phyloP scores from a whole-genome alignment of 2,797 vertebrate genomes.

The Pampus argenteus region DNA sequence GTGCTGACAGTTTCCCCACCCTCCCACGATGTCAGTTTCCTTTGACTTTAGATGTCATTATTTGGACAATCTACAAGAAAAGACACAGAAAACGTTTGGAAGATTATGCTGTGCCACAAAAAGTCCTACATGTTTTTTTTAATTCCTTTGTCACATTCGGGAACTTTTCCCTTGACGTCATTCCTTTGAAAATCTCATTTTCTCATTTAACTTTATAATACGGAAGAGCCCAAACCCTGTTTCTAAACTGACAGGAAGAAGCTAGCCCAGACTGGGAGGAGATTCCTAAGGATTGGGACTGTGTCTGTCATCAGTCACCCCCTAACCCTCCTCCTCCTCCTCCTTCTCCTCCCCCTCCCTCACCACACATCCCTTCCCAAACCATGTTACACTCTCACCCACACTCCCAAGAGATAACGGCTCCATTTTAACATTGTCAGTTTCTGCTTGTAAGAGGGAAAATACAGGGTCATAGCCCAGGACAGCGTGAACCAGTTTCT shows the following conservation, averaged over 20 bases:
- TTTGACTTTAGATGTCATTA: slow-evolving; percentile 56
- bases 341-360: slow-evolving; percentile 32
- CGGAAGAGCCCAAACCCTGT: slow-evolving; percentile 55
- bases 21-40: slow-evolving; percentile 52
- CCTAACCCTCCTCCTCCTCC: slow-evolving; percentile 45
- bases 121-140: neutral
- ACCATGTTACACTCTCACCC: slow-evolving; percentile 54
- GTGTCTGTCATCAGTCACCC: slow-evolving; percentile 73
- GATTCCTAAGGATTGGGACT: slow-evolving; percentile 72
- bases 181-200: slow-evolving; percentile 16
- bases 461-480: slow-evolving; percentile 40
- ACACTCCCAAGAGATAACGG: slow-evolving; percentile 60
- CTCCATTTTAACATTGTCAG: slow-evolving; percentile 61
- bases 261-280: slow-evolving; percentile 73
- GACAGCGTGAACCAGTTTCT: slow-evolving; percentile 47
- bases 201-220: no score
- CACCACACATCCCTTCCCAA: slow-evolving; percentile 63
- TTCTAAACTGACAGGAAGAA: slow-evolving; percentile 57
- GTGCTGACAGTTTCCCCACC: slow-evolving; percentile 36
- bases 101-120: neutral
- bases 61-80: slow-evolving; percentile 49
- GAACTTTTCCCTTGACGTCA: slow-evolving; percentile 16
- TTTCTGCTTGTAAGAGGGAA: slow-evolving; percentile 39
- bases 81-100: slow-evolving; percentile 18
- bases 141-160: neutral